Conservation (phyloP, 2,113 vertebrate species). For the Ranitomeya variabilis region DNA sequence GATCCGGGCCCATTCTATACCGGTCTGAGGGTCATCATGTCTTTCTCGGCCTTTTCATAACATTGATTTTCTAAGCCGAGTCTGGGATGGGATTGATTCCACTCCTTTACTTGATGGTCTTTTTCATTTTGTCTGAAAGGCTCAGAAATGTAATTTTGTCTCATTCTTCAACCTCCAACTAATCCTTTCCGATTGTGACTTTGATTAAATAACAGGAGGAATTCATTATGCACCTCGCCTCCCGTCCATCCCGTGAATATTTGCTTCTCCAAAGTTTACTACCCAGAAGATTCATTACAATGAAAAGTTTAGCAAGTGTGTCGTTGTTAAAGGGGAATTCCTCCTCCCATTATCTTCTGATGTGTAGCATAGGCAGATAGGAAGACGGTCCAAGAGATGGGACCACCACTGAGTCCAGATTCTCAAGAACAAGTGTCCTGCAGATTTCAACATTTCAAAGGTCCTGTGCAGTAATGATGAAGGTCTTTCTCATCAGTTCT, state of each 20-base stretch:
- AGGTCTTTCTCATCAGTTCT: no score
- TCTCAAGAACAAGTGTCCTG: neutral
- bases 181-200: conserved; percentile 14
- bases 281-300: neutral
- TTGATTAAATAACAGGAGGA: conserved; percentile 32
- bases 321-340: neutral
- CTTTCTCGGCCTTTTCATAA: conserved; percentile 34
- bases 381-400: neutral
- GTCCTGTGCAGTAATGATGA: no score
- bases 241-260: neutral
- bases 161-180: conserved; percentile 23
- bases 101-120: conserved; percentile 3
- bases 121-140: conserved; percentile 44
- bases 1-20: neutral
- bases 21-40: conserved; percentile 28
- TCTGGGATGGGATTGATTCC: conserved; percentile 13
- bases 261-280: neutral
- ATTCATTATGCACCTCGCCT: conserved; percentile 26
- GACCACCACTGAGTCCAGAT: neutral
- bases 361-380: neutral
- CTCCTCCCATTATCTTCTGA: neutral
- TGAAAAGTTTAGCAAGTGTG: neutral
- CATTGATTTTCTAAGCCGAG: conserved; percentile 41
- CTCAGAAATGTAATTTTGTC: conserved; percentile 44
- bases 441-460: neutral